phyloP scores from a whole-genome alignment of 2,888 invertebrate genomes.

The Lordiphosa fenestrarum region DNA sequence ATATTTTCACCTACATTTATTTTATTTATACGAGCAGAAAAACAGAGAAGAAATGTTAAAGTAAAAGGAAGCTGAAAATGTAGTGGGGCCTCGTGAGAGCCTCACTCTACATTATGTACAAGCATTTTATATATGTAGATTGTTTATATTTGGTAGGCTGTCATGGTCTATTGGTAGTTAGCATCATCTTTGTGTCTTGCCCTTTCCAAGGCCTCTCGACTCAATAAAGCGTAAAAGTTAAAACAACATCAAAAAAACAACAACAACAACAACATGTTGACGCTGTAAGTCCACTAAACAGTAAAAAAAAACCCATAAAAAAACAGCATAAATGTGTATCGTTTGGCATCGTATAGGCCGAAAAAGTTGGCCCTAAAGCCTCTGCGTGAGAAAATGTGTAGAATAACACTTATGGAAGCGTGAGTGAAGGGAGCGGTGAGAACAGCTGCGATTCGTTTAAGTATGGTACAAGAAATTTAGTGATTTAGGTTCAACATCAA shows the following conservation, averaged over 20 bases:
- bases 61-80: slow-evolving; percentile 5
- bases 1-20: slow-evolving; percentile 72
- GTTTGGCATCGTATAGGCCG: slow-evolving; percentile 27
- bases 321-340: slow-evolving; percentile 38
- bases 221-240: slow-evolving; percentile 53
- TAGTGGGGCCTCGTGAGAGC: not conserved
- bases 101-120: slow-evolving; percentile 4
- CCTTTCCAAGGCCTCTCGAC: slow-evolving; percentile 23
- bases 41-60: slow-evolving; percentile 12
- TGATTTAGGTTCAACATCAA: slow-evolving; percentile 34
- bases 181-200: slow-evolving; percentile 9
- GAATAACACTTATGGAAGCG: slow-evolving; percentile 2
- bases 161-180: slow-evolving; percentile 1
- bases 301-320: slow-evolving; percentile 33
- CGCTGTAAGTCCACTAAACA: slow-evolving; percentile 17
- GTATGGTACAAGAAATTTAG: slow-evolving; percentile 34
- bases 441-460: slow-evolving; percentile 5
- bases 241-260: slow-evolving; percentile 37
- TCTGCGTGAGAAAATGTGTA: slow-evolving; percentile 21
- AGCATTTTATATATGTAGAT: slow-evolving; percentile 10
- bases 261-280: slow-evolving; percentile 32
- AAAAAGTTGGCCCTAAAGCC: slow-evolving; percentile 26
- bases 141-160: slow-evolving; percentile 10
- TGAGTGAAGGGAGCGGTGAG: not conserved
- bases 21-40: slow-evolving; percentile 48